phyloP scores from a whole-genome alignment of 2,113 vertebrate species.

The Bombycilla garrulus region DNA sequence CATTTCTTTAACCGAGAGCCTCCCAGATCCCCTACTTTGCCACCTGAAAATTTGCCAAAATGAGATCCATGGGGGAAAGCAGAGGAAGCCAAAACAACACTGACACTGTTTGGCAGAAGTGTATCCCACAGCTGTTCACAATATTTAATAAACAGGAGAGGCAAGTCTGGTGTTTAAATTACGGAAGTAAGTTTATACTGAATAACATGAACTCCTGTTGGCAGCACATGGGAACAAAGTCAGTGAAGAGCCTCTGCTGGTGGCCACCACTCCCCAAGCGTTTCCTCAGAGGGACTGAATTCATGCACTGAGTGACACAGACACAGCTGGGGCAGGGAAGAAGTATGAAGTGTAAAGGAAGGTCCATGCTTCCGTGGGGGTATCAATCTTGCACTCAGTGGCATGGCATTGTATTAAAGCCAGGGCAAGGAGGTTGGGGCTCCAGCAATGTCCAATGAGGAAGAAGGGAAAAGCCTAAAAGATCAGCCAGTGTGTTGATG shows the following conservation, averaged over 20 bases:
- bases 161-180: background rate
- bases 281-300: background rate
- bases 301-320: rapidly evolving
- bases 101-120: background rate
- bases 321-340: background rate
- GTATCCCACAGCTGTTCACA: background rate
- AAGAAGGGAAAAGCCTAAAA: background rate
- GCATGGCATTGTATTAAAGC: background rate
- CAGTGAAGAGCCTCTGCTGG: background rate
- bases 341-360: background rate
- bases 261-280: background rate
- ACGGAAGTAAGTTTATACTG: background rate
- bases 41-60: background rate
- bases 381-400: background rate
- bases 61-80: background rate
- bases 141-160: background rate
- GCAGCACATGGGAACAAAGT: background rate
- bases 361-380: background rate
- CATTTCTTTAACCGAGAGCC: background rate
- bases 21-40: background rate
- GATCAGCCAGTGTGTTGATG: background rate
- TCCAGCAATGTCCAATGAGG: background rate
- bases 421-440: background rate
- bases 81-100: background rate
- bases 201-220: background rate